Percentiles rank a stretch among this genome's conserved stretches.
Evolutionary conservation across 2,797 vertebrate genomes (phyloP).

Genomic region (Helicolenus hilgendorfi): DNA sequence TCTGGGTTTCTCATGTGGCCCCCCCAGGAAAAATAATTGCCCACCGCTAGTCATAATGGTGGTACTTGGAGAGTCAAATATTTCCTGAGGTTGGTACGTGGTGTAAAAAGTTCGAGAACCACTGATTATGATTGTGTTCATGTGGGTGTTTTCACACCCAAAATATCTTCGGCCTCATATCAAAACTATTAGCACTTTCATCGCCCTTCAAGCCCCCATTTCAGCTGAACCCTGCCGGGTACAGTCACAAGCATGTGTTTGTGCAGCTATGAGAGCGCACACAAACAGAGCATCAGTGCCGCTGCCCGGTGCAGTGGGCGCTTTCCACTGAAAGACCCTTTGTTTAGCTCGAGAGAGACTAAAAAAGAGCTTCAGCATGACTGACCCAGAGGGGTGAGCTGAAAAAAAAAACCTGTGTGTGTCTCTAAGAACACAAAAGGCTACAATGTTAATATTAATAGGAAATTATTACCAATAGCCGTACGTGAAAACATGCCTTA

Average conservation of each 20-base stretch:
- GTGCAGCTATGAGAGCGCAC: slow-evolving; percentile 60
- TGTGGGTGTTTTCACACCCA: neutral
- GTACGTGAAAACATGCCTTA: slow-evolving; percentile 25
- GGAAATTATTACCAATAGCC: slow-evolving; percentile 17
- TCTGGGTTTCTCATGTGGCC: too few relatives aligned
- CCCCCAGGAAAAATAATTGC: too few relatives aligned
- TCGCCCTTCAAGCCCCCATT: slow-evolving; percentile 4
- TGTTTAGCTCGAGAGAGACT: slow-evolving; percentile 65
- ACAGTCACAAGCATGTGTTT: slow-evolving; percentile 79
- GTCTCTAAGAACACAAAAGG: slow-evolving; percentile 46
- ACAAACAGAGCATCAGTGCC: slow-evolving; percentile 66
- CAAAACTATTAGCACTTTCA: neutral
- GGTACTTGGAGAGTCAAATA: too few relatives aligned
- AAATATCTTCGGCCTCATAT: neutral
- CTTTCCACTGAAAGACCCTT: slow-evolving; percentile 78
- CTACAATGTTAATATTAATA: slow-evolving; percentile 53
- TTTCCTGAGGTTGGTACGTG: too few relatives aligned
- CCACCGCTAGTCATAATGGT: too few relatives aligned
- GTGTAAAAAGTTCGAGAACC: too few relatives aligned
- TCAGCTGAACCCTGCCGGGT: slow-evolving; percentile 27
- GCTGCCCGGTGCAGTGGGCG: slow-evolving; percentile 67
- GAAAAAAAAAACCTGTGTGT: slow-evolving; percentile 53
- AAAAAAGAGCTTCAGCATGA: slow-evolving; percentile 76
- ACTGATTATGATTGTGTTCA: too few relatives aligned
- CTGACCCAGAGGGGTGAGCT: slow-evolving; percentile 74